phyloP scores from a whole-genome alignment of 2,888 invertebrate genomes.

The Orthosia incerta region DNA sequence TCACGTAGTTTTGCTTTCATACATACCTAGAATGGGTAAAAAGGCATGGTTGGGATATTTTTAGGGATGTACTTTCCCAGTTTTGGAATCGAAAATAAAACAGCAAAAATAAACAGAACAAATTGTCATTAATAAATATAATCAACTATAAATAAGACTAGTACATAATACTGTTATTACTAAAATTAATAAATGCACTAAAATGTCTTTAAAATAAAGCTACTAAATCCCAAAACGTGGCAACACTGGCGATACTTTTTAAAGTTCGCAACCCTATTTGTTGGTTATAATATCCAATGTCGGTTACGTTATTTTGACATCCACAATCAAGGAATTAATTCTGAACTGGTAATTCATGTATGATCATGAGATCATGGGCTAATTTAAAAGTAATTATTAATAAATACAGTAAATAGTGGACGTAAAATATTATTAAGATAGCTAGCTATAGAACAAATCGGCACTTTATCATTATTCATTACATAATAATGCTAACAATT shows the following conservation, averaged over 20 bases:
- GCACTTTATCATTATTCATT: too few relatives aligned
- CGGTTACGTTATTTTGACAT: slow-evolving; percentile 1
- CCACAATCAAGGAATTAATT: too few relatives aligned
- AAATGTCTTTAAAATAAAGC: slow-evolving; percentile 64
- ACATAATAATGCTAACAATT: too few relatives aligned
- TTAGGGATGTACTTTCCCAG: background rate
- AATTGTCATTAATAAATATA: slow-evolving; percentile 71
- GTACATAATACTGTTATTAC: slow-evolving; percentile 74
- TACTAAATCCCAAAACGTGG: slow-evolving; percentile 36
- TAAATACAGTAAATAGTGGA: background rate
- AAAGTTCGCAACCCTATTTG: slow-evolving; percentile 33
- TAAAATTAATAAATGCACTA: slow-evolving; percentile 69
- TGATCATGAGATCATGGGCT: too few relatives aligned
- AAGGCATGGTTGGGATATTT: background rate
- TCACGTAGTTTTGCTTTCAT: too few relatives aligned
- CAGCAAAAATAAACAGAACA: slow-evolving; percentile 61
- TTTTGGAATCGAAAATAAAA: slow-evolving; percentile 45
- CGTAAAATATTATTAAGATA: too few relatives aligned
- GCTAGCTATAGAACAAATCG: too few relatives aligned
- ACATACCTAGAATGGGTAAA: too few relatives aligned
- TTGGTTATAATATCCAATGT: background rate
- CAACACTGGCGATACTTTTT: slow-evolving; percentile 29
- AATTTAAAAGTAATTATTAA: slow-evolving; percentile 6
- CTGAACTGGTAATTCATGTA: too few relatives aligned
- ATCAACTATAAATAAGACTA: slow-evolving; percentile 74